Evolutionary conservation across 2,888 invertebrate genomes (phyloP).

Genomic region (Parnassius orleans): DNA sequence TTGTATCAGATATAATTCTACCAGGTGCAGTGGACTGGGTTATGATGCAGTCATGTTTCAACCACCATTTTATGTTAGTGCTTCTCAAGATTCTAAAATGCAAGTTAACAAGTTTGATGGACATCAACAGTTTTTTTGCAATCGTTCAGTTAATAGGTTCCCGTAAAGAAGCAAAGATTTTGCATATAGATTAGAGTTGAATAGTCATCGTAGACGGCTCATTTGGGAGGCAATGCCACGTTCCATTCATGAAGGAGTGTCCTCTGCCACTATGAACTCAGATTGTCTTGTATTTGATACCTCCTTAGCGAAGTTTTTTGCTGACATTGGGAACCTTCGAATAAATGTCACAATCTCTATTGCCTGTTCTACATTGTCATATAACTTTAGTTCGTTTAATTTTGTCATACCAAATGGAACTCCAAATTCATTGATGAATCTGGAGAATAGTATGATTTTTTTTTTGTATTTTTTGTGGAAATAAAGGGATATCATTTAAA

Average conservation of each 20-base stretch:
- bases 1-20: conserved; percentile 99
- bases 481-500: conserved; percentile 8
- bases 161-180: conserved; percentile 99
- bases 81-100: conserved; percentile 93
- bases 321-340: conserved; percentile 99
- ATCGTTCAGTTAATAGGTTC: conserved; percentile 99
- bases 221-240: conserved; percentile 99
- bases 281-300: conserved; percentile 99
- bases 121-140: conserved; percentile 96
- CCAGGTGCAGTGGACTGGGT: conserved; percentile 99
- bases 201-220: conserved; percentile 95
- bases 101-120: conserved; percentile 99
- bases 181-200: conserved; percentile 98
- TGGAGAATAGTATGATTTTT: conserved; percentile 3
- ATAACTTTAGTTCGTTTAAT: conserved; percentile 1
- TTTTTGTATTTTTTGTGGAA: conserved; percentile 12
- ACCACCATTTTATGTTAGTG: conserved; percentile 99
- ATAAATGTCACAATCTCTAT: conserved; percentile 99
- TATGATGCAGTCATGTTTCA: conserved; percentile 99
- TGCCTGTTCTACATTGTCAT: conserved; percentile 80
- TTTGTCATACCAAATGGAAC: conserved; percentile 15
- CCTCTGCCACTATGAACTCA: conserved; percentile 97
- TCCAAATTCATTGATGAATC: conserved; percentile 22
- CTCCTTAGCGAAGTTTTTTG: conserved; percentile 98
- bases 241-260: conserved; percentile 99